Conservation (phyloP, 2,797 vertebrate species). For the Clamator glandarius region DNA sequence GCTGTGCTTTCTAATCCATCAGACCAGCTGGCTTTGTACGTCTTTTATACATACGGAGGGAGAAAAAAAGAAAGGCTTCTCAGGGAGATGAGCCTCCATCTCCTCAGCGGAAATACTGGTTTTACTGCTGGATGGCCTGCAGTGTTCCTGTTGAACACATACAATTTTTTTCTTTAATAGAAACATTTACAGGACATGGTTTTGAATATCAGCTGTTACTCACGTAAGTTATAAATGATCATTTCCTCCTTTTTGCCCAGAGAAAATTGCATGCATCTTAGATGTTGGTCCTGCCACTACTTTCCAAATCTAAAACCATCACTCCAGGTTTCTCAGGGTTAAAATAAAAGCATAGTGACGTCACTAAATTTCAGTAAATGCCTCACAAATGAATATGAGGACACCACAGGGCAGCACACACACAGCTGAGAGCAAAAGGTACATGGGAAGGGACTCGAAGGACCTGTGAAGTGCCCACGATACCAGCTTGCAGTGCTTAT, state of each 20-base stretch:
- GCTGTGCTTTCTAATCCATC: constrained; percentile 51
- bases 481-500: neutral
- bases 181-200: neutral
- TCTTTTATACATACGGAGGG: neutral
- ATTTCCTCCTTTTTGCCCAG: neutral
- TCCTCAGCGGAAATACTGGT: neutral
- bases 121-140: neutral
- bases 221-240: neutral
- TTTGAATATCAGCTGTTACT: constrained; percentile 9
- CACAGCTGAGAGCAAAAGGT: neutral
- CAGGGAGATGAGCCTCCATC: neutral
- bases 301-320: neutral
- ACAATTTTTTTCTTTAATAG: neutral
- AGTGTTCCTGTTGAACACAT: neutral
- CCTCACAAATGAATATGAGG: neutral
- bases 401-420: neutral
- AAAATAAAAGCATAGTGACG: neutral
- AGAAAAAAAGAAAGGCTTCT: constrained; percentile 34
- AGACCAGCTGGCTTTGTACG: constrained; percentile 41
- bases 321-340: neutral
- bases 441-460: neutral
- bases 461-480: neutral
- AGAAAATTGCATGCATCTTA: neutral
- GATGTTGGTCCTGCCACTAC: accelerated
- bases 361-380: neutral